Percentiles rank a stretch among this genome's conserved stretches.
Conservation (phyloP, 2,113 vertebrate genomes). For the Rutilus rutilus region DNA sequence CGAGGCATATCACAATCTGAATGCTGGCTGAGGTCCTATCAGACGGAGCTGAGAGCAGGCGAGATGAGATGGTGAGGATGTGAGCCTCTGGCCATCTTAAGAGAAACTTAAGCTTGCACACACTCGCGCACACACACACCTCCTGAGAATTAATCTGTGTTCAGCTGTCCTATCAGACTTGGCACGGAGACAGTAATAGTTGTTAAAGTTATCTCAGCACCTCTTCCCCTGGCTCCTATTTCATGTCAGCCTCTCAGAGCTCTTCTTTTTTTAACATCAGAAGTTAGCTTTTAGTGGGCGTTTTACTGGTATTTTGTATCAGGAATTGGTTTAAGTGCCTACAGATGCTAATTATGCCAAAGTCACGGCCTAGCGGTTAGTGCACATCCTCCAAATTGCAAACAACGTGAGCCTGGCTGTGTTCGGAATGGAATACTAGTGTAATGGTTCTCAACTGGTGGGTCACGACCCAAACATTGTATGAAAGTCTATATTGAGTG, state of each 20-base stretch:
- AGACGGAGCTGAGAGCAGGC: constrained; percentile 22
- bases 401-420: neutral
- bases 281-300: neutral
- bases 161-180: constrained; percentile 41
- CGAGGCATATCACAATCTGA: constrained; percentile 32
- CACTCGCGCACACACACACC: constrained; percentile 51
- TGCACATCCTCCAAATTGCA: neutral
- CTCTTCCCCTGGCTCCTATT: constrained; percentile 16
- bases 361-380: constrained; percentile 6
- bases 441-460: constrained; percentile 4
- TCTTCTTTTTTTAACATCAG: constrained; percentile 7
- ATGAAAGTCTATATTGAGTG: neutral
- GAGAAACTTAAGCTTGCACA: constrained; percentile 43
- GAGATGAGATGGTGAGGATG: constrained; percentile 29
- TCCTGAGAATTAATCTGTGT: constrained; percentile 32
- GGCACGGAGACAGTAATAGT: constrained; percentile 25
- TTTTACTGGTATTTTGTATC: constrained; percentile 28
- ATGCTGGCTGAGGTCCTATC: constrained; percentile 26
- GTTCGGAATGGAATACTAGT: neutral
- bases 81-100: constrained; percentile 25
- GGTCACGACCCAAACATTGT: neutral
- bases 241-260: constrained; percentile 26
- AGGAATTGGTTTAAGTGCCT: neutral
- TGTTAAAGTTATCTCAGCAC: constrained; percentile 42
- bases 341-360: neutral